Evolutionary conservation across 2,113 vertebrate genomes (phyloP).

Genomic region (Tinamus guttatus): DNA sequence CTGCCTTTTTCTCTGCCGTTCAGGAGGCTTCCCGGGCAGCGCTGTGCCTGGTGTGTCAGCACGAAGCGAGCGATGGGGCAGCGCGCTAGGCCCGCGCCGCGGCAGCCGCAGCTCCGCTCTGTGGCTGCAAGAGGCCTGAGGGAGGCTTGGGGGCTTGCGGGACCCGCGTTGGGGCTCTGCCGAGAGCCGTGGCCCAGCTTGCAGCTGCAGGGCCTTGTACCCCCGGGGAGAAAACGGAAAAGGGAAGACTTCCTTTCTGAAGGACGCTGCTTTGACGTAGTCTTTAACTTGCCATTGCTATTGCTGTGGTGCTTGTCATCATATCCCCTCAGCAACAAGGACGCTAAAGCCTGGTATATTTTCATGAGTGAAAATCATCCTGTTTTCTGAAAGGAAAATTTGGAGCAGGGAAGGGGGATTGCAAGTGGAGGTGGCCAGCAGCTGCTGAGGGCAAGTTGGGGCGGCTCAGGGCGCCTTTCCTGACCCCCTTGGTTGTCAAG

Average conservation of each 20-base stretch:
- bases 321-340: not conserved
- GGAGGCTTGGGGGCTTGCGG: not conserved
- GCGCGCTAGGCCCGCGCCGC: too few species aligned
- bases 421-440: not conserved
- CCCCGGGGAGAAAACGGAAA: rapidly evolving
- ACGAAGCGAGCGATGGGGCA: too few species aligned
- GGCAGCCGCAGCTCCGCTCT: too few species aligned
- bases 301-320: rapidly evolving
- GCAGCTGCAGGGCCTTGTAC: rapidly evolving
- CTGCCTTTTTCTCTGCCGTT: not conserved
- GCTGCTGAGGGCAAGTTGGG: not conserved
- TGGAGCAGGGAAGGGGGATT: not conserved
- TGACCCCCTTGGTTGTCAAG: not conserved
- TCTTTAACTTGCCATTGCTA: not conserved
- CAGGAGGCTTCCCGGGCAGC: not conserved
- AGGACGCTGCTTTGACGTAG: rapidly evolving
- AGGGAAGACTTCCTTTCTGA: not conserved
- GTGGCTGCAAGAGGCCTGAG: not conserved
- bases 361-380: not conserved
- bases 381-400: not conserved
- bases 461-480: not conserved
- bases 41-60: not conserved
- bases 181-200: not conserved
- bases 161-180: not conserved
- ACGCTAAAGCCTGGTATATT: rapidly evolving